phyloP scores from a whole-genome alignment of 2,797 vertebrate species.

The Phoebastria nigripes region DNA sequence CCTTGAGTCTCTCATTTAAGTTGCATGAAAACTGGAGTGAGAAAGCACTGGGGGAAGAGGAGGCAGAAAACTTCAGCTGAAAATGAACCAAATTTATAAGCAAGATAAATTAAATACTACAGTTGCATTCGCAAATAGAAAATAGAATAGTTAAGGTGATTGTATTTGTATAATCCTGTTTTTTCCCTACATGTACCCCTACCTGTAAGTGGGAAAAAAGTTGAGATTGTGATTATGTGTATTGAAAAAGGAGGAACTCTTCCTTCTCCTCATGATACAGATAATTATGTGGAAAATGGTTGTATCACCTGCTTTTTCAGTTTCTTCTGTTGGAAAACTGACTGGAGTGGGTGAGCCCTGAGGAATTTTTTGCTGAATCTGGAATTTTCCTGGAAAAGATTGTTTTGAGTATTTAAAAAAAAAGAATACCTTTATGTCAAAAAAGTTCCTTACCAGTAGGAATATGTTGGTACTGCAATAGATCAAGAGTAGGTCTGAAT shows the following conservation, averaged over 20 bases:
- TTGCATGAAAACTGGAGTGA: not conserved
- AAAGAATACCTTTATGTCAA: not conserved
- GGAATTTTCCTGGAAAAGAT: not conserved
- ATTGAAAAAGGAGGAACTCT: not conserved
- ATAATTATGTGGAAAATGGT: not conserved
- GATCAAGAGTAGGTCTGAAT: not conserved
- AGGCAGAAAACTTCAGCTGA: not conserved
- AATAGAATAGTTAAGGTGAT: not conserved
- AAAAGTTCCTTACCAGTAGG: not conserved
- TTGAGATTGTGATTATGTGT: not conserved
- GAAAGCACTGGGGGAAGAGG: not conserved
- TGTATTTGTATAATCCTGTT: not conserved
- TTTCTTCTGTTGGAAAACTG: not conserved
- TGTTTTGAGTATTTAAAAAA: not conserved
- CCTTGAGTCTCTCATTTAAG: conserved; percentile 19
- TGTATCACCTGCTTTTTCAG: not conserved
- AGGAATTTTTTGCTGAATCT: not conserved
- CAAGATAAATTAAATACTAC: not conserved
- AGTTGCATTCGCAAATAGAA: not conserved
- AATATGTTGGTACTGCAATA: not conserved
- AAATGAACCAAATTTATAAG: not conserved
- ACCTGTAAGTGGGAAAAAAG: not conserved
- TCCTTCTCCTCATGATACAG: not conserved
- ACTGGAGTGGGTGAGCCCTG: not conserved
- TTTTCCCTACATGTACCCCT: not conserved